These are phyloP conservation scores for Leucosticte australis DNA, from an alignment of 2,113 vertebrate genomes.

Conservation along the genomic window DNA sequence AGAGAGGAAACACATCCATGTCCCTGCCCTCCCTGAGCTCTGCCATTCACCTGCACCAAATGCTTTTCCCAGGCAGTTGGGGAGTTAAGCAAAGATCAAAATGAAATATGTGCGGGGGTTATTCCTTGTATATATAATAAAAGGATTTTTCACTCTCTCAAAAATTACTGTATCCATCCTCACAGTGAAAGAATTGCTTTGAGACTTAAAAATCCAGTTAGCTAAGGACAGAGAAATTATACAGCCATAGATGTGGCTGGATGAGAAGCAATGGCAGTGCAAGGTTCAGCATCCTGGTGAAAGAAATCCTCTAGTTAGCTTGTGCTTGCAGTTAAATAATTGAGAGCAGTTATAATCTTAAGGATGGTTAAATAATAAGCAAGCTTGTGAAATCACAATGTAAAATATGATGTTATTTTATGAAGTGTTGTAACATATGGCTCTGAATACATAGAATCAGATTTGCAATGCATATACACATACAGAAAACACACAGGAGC, in stretches of 20 bases:
- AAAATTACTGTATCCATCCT: not conserved
- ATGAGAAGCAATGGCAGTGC: not conserved
- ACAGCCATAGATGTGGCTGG: not conserved
- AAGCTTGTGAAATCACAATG: not conserved
- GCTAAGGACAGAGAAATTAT: not conserved
- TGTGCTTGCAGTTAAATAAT: not conserved
- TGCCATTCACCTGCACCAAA: not conserved
- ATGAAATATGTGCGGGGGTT: fast-evolving
- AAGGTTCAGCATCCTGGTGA: not conserved
- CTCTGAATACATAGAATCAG: not conserved
- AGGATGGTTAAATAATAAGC: not conserved
- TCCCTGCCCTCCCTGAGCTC: not conserved
- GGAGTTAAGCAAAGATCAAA: not conserved
- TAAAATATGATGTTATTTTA: not conserved
- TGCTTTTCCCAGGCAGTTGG: not conserved
- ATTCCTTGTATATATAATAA: not conserved
- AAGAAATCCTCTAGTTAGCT: not conserved
- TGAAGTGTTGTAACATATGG: not conserved
- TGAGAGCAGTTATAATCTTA: not conserved
- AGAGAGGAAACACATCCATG: fast-evolving
- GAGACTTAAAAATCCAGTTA: not conserved
- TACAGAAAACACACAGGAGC: not conserved
- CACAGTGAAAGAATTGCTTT: not conserved
- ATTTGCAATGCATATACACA: not conserved
- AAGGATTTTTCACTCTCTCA: not conserved